Evolutionary conservation across 1,140 invertebrate genomes (phyloP), one percentile per base, ranked within the genome.

Genomic region (Anastatus disparis): DNA sequence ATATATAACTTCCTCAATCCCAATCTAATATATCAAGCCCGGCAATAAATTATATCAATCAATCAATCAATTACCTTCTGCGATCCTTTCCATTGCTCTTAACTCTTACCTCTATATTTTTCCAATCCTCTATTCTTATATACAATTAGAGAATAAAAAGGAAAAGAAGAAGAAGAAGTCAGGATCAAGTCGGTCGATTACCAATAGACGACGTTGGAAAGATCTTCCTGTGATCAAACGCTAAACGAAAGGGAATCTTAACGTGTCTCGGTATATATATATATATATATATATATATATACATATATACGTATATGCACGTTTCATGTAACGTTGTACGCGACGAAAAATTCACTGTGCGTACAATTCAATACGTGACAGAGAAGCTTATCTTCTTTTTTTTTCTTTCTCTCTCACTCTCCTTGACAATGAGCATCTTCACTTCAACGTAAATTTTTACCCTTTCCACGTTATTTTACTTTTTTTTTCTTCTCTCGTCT

Each of bases 281-380:
- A n/a, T n/a, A n/a, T n/a, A n/a, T n/a, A n/a, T n/a, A n/a, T n/a
- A n/a, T n/a, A n/a, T n/a, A n/a, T n/a, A n/a, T n/a, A n/a, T n/a
- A n/a, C n/a, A n/a, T n/a, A n/a, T n/a, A n/a, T n/a, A n/a, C n/a
- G n/a, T n/a, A n/a, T n/a, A n/a, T n/a, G n/a, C n/a, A n/a, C n/a
- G n/a, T n/a, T n/a, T n/a, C n/a, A n/a, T n/a, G n/a, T n/a, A n/a
- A n/a, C n/a, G n/a, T n/a, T n/a, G n/a, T n/a, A n/a, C n/a, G n/a
- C n/a, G n/a, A n/a, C 74, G 59, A 55, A 71, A 75, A 76, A 80
- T 75, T 77, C 77, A 76, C 74, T 74, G 77, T 83, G 82, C 81
- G 82, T 82, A 81, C 80, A 81, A 83, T 82, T 79, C 77, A 79
- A 83, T 77, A 83, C 80, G 82, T 82, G 82, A 83, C 81, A 48